Conservation (phyloP, 2,113 vertebrate species). For the Crotalus viridis region DNA sequence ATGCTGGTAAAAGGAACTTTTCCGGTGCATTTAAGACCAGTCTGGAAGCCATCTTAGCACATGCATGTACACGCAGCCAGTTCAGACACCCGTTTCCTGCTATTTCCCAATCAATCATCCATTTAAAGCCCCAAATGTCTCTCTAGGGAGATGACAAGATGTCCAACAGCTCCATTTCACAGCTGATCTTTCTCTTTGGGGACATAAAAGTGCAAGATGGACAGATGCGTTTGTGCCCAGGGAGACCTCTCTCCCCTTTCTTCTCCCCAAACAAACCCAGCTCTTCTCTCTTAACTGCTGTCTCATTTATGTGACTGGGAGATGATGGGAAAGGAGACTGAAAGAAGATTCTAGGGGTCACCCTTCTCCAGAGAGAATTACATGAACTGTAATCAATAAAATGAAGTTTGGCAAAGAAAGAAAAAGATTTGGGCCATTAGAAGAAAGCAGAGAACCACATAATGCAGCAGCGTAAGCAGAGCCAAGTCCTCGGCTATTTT, state of each 20-base stretch:
- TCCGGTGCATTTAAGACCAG: neutral
- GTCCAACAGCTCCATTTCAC: neutral
- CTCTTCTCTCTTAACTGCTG: neutral
- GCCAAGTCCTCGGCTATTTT: neutral
- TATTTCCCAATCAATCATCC: slow-evolving; percentile 16
- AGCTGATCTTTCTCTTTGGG: neutral
- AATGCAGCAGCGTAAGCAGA: neutral
- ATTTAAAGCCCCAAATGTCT: neutral
- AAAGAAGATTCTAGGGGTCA: neutral
- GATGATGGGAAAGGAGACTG: neutral
- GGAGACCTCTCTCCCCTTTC: neutral
- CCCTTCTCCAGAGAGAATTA: neutral
- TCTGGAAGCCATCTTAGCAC: neutral
- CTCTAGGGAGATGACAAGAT: neutral
- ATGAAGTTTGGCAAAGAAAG: neutral
- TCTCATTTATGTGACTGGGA: neutral
- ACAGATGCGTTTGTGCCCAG: neutral
- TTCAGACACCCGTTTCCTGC: neutral
- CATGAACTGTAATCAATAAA: neutral
- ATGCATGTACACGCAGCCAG: neutral
- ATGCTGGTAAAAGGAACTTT: neutral
- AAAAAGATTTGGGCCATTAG: neutral
- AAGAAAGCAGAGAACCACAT: neutral
- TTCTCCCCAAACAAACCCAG: neutral
- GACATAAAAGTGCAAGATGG: neutral